These are phyloP conservation scores for Rhombomys opimus DNA, from an alignment of 2,113 vertebrate genomes.

Conservation along the genomic window DNA sequence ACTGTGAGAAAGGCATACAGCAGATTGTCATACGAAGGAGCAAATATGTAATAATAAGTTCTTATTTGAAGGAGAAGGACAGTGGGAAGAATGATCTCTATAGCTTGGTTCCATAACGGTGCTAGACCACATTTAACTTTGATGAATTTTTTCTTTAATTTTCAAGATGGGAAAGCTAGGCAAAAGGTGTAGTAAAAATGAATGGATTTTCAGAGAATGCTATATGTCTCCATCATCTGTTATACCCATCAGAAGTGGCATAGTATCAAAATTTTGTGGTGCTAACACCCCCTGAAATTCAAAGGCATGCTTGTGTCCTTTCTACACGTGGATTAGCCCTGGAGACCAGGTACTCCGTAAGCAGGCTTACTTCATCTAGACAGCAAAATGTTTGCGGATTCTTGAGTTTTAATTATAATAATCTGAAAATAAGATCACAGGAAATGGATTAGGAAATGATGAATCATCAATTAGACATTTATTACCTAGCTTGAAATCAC, in stretches of 20 bases:
- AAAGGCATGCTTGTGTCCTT: not conserved
- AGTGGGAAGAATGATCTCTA: not conserved
- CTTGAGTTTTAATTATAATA: slow-evolving; percentile 48
- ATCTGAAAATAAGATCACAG: slow-evolving; percentile 68
- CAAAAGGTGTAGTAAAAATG: not conserved
- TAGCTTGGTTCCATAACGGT: not conserved
- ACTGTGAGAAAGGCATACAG: slow-evolving; percentile 36
- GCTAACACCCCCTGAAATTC: not conserved
- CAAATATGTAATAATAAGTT: not conserved
- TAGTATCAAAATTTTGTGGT: not conserved
- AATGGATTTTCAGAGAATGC: slow-evolving; percentile 12
- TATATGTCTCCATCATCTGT: not conserved
- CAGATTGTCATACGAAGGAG: not conserved
- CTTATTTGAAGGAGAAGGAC: not conserved
- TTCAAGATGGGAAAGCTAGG: slow-evolving; percentile 31
- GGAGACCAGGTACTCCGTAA: not conserved
- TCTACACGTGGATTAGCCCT: not conserved
- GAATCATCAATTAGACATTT: slow-evolving; percentile 41
- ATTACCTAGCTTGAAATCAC: slow-evolving; percentile 43
- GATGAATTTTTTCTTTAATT: not conserved
- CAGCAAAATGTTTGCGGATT: slow-evolving; percentile 18
- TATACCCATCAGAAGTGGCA: not conserved
- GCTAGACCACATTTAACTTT: not conserved
- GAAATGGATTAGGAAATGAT: slow-evolving; percentile 58
- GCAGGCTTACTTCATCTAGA: not conserved